A percentile compares a stretch with the other conserved stretches of the same genome.
phyloP scores from a whole-genome alignment of 2,113 vertebrate genomes.

The Lophius piscatorius region DNA sequence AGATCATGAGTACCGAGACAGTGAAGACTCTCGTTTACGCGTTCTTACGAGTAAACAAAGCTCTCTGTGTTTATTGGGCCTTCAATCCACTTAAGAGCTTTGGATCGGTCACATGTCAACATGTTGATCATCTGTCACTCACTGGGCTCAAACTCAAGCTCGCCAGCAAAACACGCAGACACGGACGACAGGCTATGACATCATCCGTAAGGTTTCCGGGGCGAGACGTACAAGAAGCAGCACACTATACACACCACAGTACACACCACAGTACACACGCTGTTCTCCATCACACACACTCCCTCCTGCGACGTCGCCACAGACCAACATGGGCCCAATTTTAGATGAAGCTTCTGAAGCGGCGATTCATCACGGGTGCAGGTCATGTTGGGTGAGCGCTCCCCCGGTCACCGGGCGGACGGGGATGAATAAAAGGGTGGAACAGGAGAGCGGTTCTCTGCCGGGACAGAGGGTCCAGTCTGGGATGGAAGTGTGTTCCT shows the following conservation, averaged over 20 bases:
- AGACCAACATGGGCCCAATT: constrained; percentile 37
- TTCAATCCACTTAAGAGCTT: neutral
- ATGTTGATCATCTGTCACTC: constrained; percentile 16
- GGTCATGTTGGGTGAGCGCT: constrained; percentile 17
- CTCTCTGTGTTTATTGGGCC: neutral
- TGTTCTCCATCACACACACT: constrained; percentile 32
- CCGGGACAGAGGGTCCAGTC: constrained; percentile 57
- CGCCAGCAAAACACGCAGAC: constrained; percentile 2
- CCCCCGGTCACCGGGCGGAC: constrained; percentile 25
- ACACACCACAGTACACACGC: constrained; percentile 33
- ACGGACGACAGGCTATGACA: constrained; percentile 34
- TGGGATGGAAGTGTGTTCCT: constrained; percentile 19
- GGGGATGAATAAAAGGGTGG: constrained; percentile 31
- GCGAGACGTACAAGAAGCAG: constrained; percentile 17
- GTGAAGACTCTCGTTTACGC: too few species aligned
- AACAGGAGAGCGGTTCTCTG: constrained; percentile 56
- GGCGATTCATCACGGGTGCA: constrained; percentile 29
- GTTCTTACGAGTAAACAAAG: constrained; percentile 1
- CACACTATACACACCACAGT: constrained; percentile 46
- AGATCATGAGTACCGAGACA: too few species aligned
- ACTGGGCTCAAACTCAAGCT: constrained; percentile 16
- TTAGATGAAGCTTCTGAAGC: constrained; percentile 50
- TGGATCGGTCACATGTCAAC: neutral
- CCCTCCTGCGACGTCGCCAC: neutral
- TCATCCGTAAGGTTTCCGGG: constrained; percentile 45